Conservation (phyloP, 2,888 invertebrate species). For the Idaea dimidiata region DNA sequence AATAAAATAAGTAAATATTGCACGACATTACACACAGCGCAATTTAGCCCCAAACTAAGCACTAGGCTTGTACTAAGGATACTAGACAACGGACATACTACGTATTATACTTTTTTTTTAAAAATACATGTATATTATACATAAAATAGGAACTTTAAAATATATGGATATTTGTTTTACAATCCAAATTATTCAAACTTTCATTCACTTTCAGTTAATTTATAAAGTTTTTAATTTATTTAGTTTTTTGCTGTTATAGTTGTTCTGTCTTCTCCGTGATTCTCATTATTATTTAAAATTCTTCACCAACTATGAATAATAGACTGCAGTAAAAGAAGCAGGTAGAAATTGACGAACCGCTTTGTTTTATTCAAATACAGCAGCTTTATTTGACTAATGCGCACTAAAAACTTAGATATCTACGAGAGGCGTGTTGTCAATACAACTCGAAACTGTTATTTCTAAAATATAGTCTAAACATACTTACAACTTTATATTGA, state of each 20-base stretch:
- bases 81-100: too few species aligned
- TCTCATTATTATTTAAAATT: not conserved
- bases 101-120: too few species aligned
- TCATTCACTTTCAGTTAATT: not conserved
- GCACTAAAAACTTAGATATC: slow-evolving; percentile 32
- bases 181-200: too few species aligned
- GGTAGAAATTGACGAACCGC: slow-evolving; percentile 42
- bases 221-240: not conserved
- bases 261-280: not conserved
- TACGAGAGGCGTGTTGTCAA: slow-evolving; percentile 9
- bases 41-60: too few species aligned
- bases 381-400: slow-evolving; percentile 52
- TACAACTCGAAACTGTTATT: not conserved
- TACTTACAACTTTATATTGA: too few species aligned
- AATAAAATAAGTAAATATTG: too few species aligned
- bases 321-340: slow-evolving; percentile 40
- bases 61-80: too few species aligned
- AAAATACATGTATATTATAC: too few species aligned
- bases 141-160: not conserved
- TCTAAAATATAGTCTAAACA: too few species aligned
- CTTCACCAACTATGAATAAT: not conserved
- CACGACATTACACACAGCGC: too few species aligned
- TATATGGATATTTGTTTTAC: too few species aligned
- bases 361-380: slow-evolving; percentile 62
- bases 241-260: not conserved